Percentiles rank a stretch among this genome's conserved stretches.
Evolutionary conservation across 2,797 vertebrate genomes (phyloP).

Genomic region (Melanotaenia parkinsoni): DNA sequence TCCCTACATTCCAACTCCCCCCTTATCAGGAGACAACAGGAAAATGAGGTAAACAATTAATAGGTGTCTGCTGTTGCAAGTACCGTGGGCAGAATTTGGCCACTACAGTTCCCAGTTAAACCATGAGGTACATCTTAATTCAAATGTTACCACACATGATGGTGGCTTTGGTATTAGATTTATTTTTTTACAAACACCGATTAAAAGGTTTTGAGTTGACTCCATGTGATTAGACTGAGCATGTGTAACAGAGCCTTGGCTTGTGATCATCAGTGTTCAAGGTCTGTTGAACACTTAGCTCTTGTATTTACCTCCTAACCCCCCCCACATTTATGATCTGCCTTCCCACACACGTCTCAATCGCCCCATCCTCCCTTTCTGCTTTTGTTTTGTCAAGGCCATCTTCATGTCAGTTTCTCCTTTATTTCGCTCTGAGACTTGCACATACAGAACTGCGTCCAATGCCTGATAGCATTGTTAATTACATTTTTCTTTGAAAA

Average conservation of each 20-base stretch:
- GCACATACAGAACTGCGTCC: neutral
- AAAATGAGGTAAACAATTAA: slow-evolving; percentile 69
- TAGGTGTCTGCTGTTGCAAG: slow-evolving; percentile 49
- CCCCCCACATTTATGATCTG: slow-evolving; percentile 54
- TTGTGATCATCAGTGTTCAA: slow-evolving; percentile 56
- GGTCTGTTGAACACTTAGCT: slow-evolving; percentile 63
- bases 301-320: slow-evolving; percentile 20
- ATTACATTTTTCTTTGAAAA: slow-evolving; percentile 34
- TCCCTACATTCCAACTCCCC: slow-evolving; percentile 34
- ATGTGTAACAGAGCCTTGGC: slow-evolving; percentile 51
- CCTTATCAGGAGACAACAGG: slow-evolving; percentile 81
- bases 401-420: slow-evolving; percentile 23
- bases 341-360: slow-evolving; percentile 48
- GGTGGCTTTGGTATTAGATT: neutral
- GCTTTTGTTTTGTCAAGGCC: slow-evolving; percentile 77
- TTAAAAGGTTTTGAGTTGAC: slow-evolving; percentile 14
- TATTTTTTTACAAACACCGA: slow-evolving; percentile 5
- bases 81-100: neutral
- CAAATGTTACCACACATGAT: neutral
- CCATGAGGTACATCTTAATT: neutral
- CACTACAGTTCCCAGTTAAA: slow-evolving; percentile 16
- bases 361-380: slow-evolving; percentile 26
- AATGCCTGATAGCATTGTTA: slow-evolving; percentile 39
- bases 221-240: slow-evolving; percentile 1
- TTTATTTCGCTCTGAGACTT: slow-evolving; percentile 26